Conservation (phyloP, 2,888 invertebrate species). For the Pachycephus smyrnensis region DNA sequence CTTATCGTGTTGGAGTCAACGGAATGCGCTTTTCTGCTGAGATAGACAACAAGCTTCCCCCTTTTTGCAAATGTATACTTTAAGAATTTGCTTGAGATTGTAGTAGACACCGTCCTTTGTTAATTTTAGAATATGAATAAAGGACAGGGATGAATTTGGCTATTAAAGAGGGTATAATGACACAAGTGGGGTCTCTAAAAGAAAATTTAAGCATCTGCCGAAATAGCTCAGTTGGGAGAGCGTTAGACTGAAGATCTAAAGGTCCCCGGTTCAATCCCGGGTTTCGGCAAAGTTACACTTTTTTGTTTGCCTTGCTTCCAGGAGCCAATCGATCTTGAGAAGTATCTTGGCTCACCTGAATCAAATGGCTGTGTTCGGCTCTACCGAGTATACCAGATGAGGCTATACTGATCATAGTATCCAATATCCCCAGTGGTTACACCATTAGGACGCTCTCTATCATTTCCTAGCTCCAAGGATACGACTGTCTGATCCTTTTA, state of each 20-base stretch:
- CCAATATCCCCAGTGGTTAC: background rate
- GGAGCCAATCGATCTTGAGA: background rate
- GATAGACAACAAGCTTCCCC: background rate
- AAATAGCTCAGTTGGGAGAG: constrained; percentile 25
- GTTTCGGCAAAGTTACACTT: constrained; percentile 14
- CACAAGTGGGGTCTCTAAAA: background rate
- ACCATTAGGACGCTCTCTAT: background rate
- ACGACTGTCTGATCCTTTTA: background rate
- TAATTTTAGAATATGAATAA: background rate
- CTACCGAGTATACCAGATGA: background rate
- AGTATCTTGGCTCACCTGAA: background rate
- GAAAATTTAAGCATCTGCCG: background rate
- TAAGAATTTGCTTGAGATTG: background rate
- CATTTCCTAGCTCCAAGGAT: background rate
- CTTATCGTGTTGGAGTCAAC: background rate
- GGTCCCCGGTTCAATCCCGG: constrained; percentile 22
- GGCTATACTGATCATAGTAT: background rate
- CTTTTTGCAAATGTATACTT: background rate
- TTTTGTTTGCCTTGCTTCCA: background rate
- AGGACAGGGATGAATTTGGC: background rate
- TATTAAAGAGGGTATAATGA: background rate
- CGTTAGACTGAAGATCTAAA: constrained; percentile 25
- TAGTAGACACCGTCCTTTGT: background rate
- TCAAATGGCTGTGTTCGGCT: background rate
- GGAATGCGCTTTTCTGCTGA: background rate